These are phyloP conservation scores for Tragopan temminckii DNA, from an alignment of 2,797 vertebrate species.

Conservation along the genomic window DNA sequence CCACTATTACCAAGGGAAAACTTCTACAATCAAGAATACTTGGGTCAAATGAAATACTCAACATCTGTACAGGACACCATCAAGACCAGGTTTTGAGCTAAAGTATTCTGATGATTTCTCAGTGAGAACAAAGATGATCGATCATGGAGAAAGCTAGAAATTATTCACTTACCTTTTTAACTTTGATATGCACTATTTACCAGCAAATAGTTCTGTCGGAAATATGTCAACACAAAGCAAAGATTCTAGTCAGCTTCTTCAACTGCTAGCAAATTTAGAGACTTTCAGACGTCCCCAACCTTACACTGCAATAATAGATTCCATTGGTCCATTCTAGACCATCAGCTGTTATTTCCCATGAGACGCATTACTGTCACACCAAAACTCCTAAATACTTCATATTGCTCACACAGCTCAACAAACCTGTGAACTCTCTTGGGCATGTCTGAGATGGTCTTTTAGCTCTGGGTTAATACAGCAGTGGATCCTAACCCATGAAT, in stretches of 20 bases:
- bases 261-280: background rate
- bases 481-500: background rate
- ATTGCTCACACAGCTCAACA: background rate
- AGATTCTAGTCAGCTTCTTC: background rate
- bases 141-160: background rate
- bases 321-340: background rate
- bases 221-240: background rate
- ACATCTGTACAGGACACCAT: background rate
- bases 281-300: background rate
- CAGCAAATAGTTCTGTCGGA: background rate
- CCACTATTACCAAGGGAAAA: background rate
- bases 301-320: background rate
- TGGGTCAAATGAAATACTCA: background rate
- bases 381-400: background rate
- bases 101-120: background rate
- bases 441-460: background rate
- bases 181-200: background rate
- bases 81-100: background rate
- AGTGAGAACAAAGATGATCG: background rate
- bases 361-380: background rate
- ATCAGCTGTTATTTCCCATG: background rate
- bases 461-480: background rate
- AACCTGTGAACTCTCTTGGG: background rate
- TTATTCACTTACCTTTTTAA: background rate
- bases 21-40: background rate